phyloP scores from a whole-genome alignment of 2,888 invertebrate genomes.

The Tanytarsus gracilentus region DNA sequence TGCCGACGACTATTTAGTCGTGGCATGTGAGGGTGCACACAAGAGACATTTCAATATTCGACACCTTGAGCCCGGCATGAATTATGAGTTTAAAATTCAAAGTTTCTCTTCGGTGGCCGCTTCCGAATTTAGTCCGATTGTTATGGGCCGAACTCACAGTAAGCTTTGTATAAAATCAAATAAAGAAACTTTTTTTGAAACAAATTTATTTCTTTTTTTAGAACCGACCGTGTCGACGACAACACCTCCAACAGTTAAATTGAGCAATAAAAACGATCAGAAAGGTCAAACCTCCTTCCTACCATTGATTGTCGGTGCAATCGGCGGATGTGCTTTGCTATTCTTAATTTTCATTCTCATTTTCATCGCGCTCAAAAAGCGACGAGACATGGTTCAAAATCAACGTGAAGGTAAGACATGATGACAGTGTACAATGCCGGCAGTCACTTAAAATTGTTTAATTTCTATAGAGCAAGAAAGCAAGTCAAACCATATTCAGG shows the following conservation, averaged over 20 bases:
- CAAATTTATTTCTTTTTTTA: conserved; percentile 30
- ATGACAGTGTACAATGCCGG: not conserved
- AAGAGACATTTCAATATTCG: conserved; percentile 62
- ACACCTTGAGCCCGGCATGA: conserved; percentile 69
- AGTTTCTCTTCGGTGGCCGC: conserved; percentile 79
- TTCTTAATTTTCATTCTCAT: conserved; percentile 38
- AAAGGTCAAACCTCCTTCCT: conserved; percentile 37
- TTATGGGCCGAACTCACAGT: conserved; percentile 57
- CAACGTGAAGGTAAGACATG: conserved; percentile 38
- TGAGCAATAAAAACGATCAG: conserved; percentile 33
- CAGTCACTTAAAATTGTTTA: not conserved
- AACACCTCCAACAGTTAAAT: conserved; percentile 34
- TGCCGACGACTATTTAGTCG: conserved; percentile 77
- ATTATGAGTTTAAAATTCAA: conserved; percentile 85
- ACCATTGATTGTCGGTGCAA: conserved; percentile 40
- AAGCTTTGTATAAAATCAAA: conserved; percentile 33
- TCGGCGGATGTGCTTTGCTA: conserved; percentile 39
- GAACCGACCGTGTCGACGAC: conserved; percentile 36
- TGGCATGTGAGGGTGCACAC: conserved; percentile 64
- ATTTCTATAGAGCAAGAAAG: conserved; percentile 36
- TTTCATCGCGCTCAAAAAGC: conserved; percentile 39
- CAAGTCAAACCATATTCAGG: conserved; percentile 43
- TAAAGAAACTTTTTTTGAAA: not conserved
- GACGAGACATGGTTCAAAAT: conserved; percentile 34
- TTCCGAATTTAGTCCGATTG: conserved; percentile 72